Percentiles rank a stretch among this genome's conserved stretches.
Conservation (phyloP, 2,888 invertebrate species). For the Gastracanthus pulcherrimus region DNA sequence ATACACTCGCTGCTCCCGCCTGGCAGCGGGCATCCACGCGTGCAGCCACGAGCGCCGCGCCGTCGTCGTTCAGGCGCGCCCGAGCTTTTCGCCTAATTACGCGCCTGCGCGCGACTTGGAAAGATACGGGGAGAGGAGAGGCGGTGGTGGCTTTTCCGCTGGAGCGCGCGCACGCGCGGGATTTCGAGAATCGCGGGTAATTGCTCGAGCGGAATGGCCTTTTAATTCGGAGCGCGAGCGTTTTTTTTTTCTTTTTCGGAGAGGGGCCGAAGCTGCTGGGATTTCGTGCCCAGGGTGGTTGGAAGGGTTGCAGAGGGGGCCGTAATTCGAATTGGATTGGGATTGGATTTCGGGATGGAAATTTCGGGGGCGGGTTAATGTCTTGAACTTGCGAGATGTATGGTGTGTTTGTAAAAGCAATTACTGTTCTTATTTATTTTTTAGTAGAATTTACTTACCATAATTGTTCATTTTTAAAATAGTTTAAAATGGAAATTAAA, state of each 20-base stretch:
- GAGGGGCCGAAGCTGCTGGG: background rate
- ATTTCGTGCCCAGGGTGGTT: background rate
- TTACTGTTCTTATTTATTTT: too few species aligned
- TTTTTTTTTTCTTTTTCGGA: background rate
- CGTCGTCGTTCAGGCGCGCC: slow-evolving; percentile 38
- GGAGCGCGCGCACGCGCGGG: background rate
- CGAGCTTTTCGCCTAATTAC: slow-evolving; percentile 7
- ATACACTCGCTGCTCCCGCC: background rate
- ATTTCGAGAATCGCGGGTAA: background rate
- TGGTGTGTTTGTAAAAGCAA: too few species aligned
- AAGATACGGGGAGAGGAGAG: background rate
- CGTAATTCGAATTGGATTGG: slow-evolving; percentile 1
- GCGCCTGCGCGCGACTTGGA: slow-evolving; percentile 7
- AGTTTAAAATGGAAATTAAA: too few species aligned
- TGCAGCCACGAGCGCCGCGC: slow-evolving; percentile 9
- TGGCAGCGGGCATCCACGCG: slow-evolving; percentile 12
- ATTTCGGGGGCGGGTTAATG: too few species aligned
- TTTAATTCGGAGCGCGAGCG: slow-evolving; percentile 6
- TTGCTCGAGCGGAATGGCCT: slow-evolving; percentile 1
- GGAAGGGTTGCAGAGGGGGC: background rate
- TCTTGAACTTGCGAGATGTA: background rate
- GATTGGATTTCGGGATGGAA: background rate
- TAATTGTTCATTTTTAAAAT: too few species aligned
- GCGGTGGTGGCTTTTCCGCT: too few species aligned
- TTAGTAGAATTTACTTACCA: too few species aligned